Percentiles rank a stretch among this genome's conserved stretches.
Conservation (phyloP, 2,888 invertebrate species). For the Campaea margaritaria region DNA sequence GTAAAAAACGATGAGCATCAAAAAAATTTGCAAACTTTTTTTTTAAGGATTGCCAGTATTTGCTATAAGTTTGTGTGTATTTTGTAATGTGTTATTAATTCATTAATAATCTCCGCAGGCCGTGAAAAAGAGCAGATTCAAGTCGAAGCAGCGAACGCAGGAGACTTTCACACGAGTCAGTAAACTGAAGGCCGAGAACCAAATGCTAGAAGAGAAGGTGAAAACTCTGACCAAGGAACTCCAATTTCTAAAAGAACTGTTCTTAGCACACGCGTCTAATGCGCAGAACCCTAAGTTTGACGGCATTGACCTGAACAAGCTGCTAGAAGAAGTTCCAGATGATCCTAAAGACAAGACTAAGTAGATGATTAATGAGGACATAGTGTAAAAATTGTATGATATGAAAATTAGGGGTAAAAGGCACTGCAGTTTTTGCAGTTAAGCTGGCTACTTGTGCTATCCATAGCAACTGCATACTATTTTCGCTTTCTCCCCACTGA, state of each 20-base stretch:
- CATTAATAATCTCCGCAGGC: conserved; percentile 81
- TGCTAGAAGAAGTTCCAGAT: conserved; percentile 82
- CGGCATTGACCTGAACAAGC: conserved; percentile 84
- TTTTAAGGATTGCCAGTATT: no score
- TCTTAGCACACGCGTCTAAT: conserved; percentile 91
- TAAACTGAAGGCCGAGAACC: conserved; percentile 91
- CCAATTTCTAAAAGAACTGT: conserved; percentile 91
- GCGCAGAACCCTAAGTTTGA: conserved; percentile 82
- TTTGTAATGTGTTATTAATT: no score
- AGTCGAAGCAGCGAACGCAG: conserved; percentile 90
- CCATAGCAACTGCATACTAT: no score
- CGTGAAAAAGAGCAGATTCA: conserved; percentile 92
- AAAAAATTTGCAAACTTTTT: no score
- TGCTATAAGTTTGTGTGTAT: no score
- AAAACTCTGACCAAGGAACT: conserved; percentile 92
- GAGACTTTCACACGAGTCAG: conserved; percentile 91
- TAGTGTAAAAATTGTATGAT: background rate
- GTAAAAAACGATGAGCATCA: no score
- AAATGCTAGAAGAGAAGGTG: conserved; percentile 91
- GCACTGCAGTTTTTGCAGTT: no score
- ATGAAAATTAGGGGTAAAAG: background rate
- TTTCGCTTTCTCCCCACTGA: no score
- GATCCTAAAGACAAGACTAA: conserved; percentile 57
- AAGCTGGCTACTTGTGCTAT: no score
- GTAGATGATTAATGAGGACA: conserved; percentile 16